Conservation (phyloP, 2,797 vertebrate genomes). For the Pangasius mekongensis region DNA sequence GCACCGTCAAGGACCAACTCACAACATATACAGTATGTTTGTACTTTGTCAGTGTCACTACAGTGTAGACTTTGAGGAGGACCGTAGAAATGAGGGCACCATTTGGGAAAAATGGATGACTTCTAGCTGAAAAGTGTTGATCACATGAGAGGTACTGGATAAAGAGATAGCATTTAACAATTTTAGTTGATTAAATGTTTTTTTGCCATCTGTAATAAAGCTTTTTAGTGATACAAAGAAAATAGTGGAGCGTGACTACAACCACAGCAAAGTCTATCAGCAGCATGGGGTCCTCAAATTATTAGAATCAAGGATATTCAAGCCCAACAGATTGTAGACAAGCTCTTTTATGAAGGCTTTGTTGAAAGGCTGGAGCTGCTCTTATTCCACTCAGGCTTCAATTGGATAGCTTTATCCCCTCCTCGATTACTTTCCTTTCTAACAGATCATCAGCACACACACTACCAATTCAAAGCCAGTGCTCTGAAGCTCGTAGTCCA, state of each 20-base stretch:
- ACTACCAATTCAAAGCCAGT: neutral
- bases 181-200: neutral
- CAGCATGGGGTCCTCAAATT: neutral
- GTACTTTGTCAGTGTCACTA: neutral
- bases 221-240: neutral
- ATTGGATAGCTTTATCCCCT: neutral
- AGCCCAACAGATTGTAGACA: neutral
- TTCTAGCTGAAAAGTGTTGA: neutral
- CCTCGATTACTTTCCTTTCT: neutral
- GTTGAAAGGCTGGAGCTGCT: neutral
- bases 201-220: neutral
- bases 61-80: neutral
- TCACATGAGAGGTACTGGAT: neutral
- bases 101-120: neutral
- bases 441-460: neutral
- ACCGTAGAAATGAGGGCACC: neutral
- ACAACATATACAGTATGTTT: neutral
- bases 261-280: neutral
- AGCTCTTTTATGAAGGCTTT: neutral
- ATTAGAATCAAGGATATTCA: neutral
- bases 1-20: neutral
- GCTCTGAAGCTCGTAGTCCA: neutral
- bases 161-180: neutral
- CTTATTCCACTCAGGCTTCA: neutral
- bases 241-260: neutral